Evolutionary conservation across 1,140 invertebrate species (phyloP).

Genomic region (Ips nitidus): DNA sequence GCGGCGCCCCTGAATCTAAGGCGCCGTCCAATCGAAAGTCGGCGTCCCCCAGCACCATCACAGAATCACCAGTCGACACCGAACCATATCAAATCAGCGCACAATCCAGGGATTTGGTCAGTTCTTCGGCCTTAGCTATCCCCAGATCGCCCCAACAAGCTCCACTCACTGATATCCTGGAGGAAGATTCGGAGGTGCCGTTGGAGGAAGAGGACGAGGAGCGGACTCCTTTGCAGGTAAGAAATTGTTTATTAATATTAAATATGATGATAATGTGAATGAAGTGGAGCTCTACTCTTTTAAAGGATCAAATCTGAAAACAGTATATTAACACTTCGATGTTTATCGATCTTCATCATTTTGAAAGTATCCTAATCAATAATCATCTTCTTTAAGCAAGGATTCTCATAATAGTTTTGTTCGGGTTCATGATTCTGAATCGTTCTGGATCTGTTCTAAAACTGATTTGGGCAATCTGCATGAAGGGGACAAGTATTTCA

Average conservation of each 20-base stretch:
- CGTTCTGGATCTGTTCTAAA: no score
- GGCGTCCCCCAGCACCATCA: constrained; percentile 18
- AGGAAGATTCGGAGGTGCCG: constrained; percentile 47
- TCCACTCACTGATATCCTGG: constrained; percentile 49
- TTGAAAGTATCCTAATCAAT: no score
- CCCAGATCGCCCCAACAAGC: constrained; percentile 46
- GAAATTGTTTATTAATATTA: not conserved
- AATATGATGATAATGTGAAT: not conserved
- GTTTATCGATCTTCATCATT: no score
- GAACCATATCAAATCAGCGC: constrained; percentile 16
- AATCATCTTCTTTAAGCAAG: no score
- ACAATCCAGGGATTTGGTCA: not conserved
- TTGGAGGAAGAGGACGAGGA: constrained; percentile 39
- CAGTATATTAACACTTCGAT: no score
- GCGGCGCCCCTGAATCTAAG: constrained; percentile 51
- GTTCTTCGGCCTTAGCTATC: constrained; percentile 17
- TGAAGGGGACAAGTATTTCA: no score
- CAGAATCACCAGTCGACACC: constrained; percentile 11
- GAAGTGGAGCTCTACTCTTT: not conserved
- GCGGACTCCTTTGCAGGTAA: constrained; percentile 39
- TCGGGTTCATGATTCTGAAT: no score
- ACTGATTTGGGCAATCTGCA: no score
- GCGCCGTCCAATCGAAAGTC: constrained; percentile 43
- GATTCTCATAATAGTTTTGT: no score
- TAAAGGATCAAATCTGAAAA: not conserved